Percentiles rank a stretch among this genome's conserved stretches.
Conservation (phyloP, 2,797 vertebrate species). For the Okamejei kenojei region DNA sequence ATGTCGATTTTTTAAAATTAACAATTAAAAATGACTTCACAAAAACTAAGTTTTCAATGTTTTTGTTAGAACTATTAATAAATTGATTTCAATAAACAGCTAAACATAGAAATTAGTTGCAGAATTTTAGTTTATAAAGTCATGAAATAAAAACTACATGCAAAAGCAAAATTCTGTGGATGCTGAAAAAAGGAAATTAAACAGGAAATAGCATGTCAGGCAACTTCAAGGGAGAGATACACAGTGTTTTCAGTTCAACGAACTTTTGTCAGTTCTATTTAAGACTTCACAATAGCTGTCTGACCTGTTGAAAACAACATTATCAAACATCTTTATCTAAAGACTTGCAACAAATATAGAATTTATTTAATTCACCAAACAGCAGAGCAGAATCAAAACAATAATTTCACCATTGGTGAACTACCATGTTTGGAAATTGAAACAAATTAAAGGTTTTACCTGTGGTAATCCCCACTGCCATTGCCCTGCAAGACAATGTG, state of each 20-base stretch:
- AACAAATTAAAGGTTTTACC: conserved; percentile 50
- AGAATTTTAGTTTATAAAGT: not conserved
- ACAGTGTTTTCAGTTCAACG: too few species aligned
- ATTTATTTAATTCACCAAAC: not conserved
- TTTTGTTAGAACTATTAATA: not conserved
- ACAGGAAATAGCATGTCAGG: too few species aligned
- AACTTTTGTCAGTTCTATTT: too few species aligned
- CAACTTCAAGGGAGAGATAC: too few species aligned
- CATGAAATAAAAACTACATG: too few species aligned
- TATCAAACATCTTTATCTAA: not conserved
- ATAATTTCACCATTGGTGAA: not conserved
- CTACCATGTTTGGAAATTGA: not conserved
- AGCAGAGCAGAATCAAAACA: not conserved
- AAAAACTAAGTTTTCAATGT: not conserved
- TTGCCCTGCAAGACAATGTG: conserved; percentile 61
- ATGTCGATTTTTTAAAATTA: not conserved
- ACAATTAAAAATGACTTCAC: not conserved
- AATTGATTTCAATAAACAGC: not conserved
- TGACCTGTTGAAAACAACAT: not conserved
- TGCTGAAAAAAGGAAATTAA: too few species aligned
- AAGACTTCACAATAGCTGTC: too few species aligned
- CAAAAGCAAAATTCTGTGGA: too few species aligned
- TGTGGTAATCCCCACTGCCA: conserved; percentile 65
- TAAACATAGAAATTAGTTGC: not conserved
- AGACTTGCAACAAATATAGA: not conserved